Percentiles rank a stretch among this genome's conserved stretches.
These are phyloP conservation scores for Aspidapion aeneum DNA, from an alignment of 2,888 invertebrate species.

Conservation along the genomic window DNA sequence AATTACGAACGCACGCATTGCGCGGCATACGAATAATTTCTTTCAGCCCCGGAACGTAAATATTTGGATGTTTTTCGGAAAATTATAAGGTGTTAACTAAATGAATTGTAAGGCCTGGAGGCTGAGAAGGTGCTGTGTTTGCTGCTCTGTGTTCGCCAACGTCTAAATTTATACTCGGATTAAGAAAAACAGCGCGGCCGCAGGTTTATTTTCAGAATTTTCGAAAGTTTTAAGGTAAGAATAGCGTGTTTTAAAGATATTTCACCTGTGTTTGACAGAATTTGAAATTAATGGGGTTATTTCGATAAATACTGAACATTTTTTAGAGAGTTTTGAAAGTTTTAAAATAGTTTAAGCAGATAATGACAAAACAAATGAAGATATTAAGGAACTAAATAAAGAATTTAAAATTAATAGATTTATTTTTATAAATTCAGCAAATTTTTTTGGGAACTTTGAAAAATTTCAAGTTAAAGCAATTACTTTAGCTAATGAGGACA, in stretches of 20 bases:
- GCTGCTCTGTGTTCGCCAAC: not conserved
- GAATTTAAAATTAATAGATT: too few relatives aligned
- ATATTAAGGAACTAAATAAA: too few relatives aligned
- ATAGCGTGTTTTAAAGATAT: not conserved
- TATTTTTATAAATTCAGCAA: too few relatives aligned
- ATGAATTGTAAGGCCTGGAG: conserved; percentile 20
- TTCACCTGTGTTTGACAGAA: not conserved
- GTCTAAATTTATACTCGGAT: not conserved
- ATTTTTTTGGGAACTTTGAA: too few relatives aligned
- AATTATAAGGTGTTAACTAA: conserved; percentile 23
- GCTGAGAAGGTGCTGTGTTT: too few relatives aligned
- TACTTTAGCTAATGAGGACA: too few relatives aligned
- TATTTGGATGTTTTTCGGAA: conserved; percentile 24
- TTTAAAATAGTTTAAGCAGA: not conserved
- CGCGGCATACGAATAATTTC: not conserved
- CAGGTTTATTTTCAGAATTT: not conserved
- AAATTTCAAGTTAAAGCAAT: too few relatives aligned
- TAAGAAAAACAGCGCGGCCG: not conserved
- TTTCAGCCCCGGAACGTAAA: conserved; percentile 14
- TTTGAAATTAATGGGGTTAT: not conserved
- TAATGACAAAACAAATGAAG: too few relatives aligned
- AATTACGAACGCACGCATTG: too few relatives aligned
- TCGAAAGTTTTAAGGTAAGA: not conserved
- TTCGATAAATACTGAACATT: not conserved
- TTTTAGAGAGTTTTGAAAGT: too few relatives aligned